Evolutionary conservation across 2,113 vertebrate species (phyloP), one percentile per base, ranked within the genome.

Genomic region (Toxotes jaculatrix): DNA sequence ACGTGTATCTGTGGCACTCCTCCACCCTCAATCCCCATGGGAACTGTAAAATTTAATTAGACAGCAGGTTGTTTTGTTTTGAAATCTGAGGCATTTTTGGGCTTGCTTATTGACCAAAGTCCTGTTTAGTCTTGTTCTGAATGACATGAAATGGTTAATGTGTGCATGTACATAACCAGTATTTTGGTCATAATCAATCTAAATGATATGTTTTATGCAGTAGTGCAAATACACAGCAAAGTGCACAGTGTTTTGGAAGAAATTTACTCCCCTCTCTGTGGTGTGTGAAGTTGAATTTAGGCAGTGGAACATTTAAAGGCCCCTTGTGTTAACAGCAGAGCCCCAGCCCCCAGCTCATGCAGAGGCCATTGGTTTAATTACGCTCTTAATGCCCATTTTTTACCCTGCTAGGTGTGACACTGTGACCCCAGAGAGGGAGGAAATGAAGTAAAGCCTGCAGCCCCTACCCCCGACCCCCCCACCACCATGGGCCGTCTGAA

Each of bases 401-500:
- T 76, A 79, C 65, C 42, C 65, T 69, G 53, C 77, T 73, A 84
- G 81, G 83, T 78, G 77, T 68, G 79, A 91, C 87, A 70, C 69
- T 74, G 45, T 90, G 91, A 90, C 90, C 88, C 76, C 62, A 49
- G 11, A 65, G 38, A 77, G 34, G 2, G 77, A 91, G 92, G 90
- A 93, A 88, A 89, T 92, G 60, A 92, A 84, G 82, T 78, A 69
- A 82, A 87, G 69, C 63, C 64, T 31, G 31, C 73, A 36, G 43
- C 7, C 60, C 66, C 75, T 1, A 0, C 73, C 83, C 61, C 71
- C 49, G n/a, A n/a, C 27, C 27, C 27, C 27, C 1, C 27, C 27
- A 1, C 2, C 11, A 36, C 19, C 21, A 62, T 40, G 63, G 0
- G 36, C 59, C 8, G 3, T 61, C 45, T 68, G 76, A 82, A 91